Evolutionary conservation across 2,888 invertebrate genomes (phyloP).

Genomic region (Andrena camellia): DNA sequence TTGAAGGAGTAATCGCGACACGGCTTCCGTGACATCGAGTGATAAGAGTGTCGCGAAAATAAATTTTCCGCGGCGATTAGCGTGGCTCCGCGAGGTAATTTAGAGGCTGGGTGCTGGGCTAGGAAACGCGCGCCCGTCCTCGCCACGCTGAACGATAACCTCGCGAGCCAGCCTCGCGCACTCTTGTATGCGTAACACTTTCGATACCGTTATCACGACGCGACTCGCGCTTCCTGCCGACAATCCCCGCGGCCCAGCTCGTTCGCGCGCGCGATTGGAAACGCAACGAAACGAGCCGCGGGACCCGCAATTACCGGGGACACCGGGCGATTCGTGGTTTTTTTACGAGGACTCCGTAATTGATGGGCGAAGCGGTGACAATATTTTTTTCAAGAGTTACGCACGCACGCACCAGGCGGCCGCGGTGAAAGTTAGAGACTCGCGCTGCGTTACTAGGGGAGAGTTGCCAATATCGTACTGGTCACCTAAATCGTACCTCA

Average conservation of each 20-base stretch:
- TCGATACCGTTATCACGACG: conserved; percentile 73
- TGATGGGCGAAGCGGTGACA: conserved; percentile 21
- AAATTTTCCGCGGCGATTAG: conserved; percentile 64
- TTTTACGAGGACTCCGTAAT: conserved; percentile 29
- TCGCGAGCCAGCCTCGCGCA: conserved; percentile 50
- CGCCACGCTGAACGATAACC: conserved; percentile 54
- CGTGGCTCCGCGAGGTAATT: conserved; percentile 49
- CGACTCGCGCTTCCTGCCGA: conserved; percentile 70
- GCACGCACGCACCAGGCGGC: conserved; percentile 5
- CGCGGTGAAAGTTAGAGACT: conserved; percentile 46
- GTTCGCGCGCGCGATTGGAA: conserved; percentile 27
- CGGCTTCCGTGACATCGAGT: conserved; percentile 50
- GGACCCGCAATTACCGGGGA: conserved; percentile 22
- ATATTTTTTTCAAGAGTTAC: conserved; percentile 16
- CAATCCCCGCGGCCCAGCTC: conserved; percentile 42
- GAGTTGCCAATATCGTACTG: too few species aligned
- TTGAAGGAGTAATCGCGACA: conserved; percentile 49
- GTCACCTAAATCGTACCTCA: too few species aligned
- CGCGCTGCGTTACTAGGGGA: not conserved
- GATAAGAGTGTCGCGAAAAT: conserved; percentile 59
- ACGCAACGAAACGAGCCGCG: conserved; percentile 9
- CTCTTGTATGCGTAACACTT: conserved; percentile 73
- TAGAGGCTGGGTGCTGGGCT: conserved; percentile 34
- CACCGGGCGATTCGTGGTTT: not conserved
- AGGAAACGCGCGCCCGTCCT: not conserved